phyloP scores from a whole-genome alignment of 2,888 invertebrate species.

The Eudemis profundana region DNA sequence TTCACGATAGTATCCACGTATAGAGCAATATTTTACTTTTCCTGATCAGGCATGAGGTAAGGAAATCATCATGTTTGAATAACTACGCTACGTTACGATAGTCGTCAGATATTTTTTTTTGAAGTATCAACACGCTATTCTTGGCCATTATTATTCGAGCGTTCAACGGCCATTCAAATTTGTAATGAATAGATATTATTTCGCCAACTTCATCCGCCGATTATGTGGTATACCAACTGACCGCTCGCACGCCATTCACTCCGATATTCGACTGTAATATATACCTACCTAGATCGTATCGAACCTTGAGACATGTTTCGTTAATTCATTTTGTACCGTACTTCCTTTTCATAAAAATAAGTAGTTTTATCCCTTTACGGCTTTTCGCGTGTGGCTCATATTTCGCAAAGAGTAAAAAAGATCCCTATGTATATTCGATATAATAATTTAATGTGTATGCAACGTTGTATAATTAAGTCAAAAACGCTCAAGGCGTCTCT shows the following conservation, averaged over 20 bases:
- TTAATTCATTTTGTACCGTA: slow-evolving; percentile 9
- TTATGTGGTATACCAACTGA: slow-evolving; percentile 14
- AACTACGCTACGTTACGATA: too few species aligned
- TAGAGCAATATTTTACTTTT: too few species aligned
- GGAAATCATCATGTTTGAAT: too few species aligned
- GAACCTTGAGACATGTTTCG: slow-evolving; percentile 24
- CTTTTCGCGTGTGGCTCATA: too few species aligned
- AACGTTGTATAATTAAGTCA: too few species aligned
- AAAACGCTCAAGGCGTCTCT: too few species aligned
- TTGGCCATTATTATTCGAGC: neutral
- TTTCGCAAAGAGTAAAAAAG: too few species aligned
- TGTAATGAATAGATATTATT: slow-evolving; percentile 24
- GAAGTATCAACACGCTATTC: neutral
- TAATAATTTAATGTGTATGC: too few species aligned
- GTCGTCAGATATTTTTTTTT: neutral
- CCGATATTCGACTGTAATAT: slow-evolving; percentile 26
- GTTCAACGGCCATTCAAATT: neutral
- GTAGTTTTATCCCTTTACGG: neutral
- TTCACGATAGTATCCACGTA: too few species aligned
- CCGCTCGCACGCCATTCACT: slow-evolving; percentile 38
- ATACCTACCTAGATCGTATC: slow-evolving; percentile 16
- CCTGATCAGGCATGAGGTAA: too few species aligned
- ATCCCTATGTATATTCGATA: slow-evolving; percentile 1
- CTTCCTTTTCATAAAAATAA: neutral
- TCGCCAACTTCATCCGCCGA: slow-evolving; percentile 26